Base-by-base conservation (phyloP, 2,797 vertebrate genomes). In the Holocentrus rufus region DNA sequence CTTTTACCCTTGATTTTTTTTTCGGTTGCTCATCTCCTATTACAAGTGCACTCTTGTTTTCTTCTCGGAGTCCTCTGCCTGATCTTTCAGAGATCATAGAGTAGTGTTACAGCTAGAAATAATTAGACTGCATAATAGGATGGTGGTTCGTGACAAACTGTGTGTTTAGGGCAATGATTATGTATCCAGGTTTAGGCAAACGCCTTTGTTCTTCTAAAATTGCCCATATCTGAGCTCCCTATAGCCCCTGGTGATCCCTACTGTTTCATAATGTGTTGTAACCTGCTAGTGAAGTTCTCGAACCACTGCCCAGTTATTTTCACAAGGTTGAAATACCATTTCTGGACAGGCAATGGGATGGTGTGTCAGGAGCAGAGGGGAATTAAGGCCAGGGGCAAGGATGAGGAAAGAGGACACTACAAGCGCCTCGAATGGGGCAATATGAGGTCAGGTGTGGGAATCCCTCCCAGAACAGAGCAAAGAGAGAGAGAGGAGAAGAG, bases 161-260 rank as follows among this genome's bases (percentile, higher is more conserved):
- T 89, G 77, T 80, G 65, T 88, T 88, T 81, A 81, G 82, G 62
- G 69, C 64, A 64, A 69, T 85, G 84, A 90, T 80, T 82, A 84
- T 80, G 86, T 44, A 76, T 65, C 81, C 58, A 77, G 79, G 65
- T 77, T 79, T 50, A 72, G 72, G 46, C 71, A 56, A 72, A 76
- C 68, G 67, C 66, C 79, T 88, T 90, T 87, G 85, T 88, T 85
- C 81, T 88, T 86, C 66, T 80, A 82, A 77, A 85, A 82, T 84
- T 60, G 80, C 72, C 54, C 69, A 42, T 69, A 77, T 85, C 65
- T 81, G 50, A 73, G 62, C 74, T 74, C 70, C 63, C 25, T 20
- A 65, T 84, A 75, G 72, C 67, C 78, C 81, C 50, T 31, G 70
- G 65, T 80, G 77, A 80, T 84, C 69, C 31, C 64, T 76, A 52